A percentile compares a stretch with the other conserved stretches of the same genome.
Evolutionary conservation across 1,140 invertebrate species (phyloP).

Genomic region (Calephelis nemesis): DNA sequence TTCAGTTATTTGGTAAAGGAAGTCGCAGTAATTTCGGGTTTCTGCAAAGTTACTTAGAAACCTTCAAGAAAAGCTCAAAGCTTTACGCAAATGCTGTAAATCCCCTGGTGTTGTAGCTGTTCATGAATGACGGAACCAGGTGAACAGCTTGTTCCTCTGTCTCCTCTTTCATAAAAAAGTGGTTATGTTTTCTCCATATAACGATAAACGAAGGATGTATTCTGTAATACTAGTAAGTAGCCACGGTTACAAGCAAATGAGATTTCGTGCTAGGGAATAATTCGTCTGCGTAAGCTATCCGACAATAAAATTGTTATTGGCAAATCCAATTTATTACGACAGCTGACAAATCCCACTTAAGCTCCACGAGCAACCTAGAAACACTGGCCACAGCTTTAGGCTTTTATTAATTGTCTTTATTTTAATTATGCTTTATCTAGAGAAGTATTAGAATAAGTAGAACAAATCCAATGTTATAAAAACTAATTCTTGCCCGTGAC

Average conservation of each 20-base stretch:
- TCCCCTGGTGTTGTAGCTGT: too few species aligned
- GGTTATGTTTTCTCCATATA: background rate
- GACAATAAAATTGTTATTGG: conserved; percentile 2
- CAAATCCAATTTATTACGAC: conserved; percentile 18
- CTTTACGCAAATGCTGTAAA: too few species aligned
- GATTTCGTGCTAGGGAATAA: conserved; percentile 4
- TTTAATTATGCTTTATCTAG: background rate
- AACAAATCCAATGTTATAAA: too few species aligned
- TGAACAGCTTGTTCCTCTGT: too few species aligned
- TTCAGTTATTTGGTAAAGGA: too few species aligned
- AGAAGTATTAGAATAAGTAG: background rate
- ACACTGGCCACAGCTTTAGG: background rate
- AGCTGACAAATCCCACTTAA: conserved; percentile 1
- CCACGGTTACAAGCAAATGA: conserved; percentile 1
- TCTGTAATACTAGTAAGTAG: background rate
- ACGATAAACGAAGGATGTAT: background rate
- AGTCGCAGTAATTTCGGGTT: too few species aligned
- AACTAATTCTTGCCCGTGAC: too few species aligned
- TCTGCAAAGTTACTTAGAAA: too few species aligned
- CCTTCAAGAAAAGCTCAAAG: too few species aligned
- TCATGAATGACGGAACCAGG: too few species aligned
- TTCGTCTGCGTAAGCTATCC: conserved; percentile 1
- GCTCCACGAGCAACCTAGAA: background rate
- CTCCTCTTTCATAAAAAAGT: background rate
- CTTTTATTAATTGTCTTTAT: background rate